A percentile compares a stretch with the other conserved stretches of the same genome.
These are phyloP conservation scores for Brachyalestes nurse DNA, from an alignment of 2,797 vertebrate genomes.

Conservation along the genomic window DNA sequence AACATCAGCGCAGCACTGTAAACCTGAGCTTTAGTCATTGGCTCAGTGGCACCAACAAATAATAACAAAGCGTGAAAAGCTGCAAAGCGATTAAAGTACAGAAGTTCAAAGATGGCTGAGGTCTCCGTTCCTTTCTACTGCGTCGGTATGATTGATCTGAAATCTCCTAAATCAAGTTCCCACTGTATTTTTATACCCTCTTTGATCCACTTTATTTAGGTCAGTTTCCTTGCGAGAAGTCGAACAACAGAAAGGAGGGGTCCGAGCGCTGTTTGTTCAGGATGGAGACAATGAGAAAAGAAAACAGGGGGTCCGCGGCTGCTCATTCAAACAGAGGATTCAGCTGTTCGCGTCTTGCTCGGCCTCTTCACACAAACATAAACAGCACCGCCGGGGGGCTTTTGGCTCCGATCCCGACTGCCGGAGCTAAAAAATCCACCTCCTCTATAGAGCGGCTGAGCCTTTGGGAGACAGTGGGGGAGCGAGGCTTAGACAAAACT, in stretches of 20 bases:
- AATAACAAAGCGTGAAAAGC: constrained; percentile 1
- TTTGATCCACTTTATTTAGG: constrained; percentile 78
- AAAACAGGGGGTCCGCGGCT: constrained; percentile 52
- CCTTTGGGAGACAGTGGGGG: constrained; percentile 52
- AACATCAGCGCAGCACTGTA: neutral
- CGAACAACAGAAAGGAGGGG: constrained; percentile 72
- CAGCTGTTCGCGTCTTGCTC: constrained; percentile 60
- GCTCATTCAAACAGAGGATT: constrained; percentile 68
- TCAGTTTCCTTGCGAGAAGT: constrained; percentile 67
- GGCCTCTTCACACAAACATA: constrained; percentile 49
- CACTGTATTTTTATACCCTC: constrained; percentile 65
- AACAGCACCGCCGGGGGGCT: constrained; percentile 43
- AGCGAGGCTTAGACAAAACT: constrained; percentile 64
- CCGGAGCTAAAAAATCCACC: constrained; percentile 23
- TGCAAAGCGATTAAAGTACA: neutral
- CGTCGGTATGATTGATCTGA: neutral
- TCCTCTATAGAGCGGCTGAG: constrained; percentile 16
- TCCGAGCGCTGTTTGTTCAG: constrained; percentile 76
- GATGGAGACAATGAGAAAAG: constrained; percentile 80
- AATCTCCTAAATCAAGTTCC: constrained; percentile 42
- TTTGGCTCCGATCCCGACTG: constrained; percentile 5
- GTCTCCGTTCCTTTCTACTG: constrained; percentile 18
- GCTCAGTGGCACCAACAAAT: neutral
- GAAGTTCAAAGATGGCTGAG: constrained; percentile 7
- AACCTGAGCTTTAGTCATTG: neutral